phyloP scores from a whole-genome alignment of 2,888 invertebrate species.

The Folsomia manolachei region DNA sequence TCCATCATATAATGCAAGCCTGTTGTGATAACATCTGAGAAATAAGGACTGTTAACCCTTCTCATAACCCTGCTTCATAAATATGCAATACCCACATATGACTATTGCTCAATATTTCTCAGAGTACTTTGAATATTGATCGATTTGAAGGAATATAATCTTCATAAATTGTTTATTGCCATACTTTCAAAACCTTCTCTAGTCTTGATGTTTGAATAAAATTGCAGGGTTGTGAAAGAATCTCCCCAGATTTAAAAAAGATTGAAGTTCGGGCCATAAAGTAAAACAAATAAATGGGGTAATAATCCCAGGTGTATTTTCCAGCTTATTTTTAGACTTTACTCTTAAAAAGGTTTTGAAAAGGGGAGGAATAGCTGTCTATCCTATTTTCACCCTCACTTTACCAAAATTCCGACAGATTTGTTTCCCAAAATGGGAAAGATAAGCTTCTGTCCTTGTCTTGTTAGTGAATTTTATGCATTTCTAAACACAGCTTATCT shows the following conservation, averaged over 20 bases:
- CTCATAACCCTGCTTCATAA: too few relatives aligned
- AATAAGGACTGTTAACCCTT: too few relatives aligned
- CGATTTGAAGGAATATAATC: too few relatives aligned
- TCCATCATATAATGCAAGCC: too few relatives aligned
- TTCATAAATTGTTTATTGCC: too few relatives aligned
- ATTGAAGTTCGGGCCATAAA: background rate
- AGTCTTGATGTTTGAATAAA: too few relatives aligned
- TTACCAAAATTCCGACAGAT: background rate
- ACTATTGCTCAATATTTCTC: too few relatives aligned
- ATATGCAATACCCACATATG: too few relatives aligned
- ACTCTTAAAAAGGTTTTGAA: background rate
- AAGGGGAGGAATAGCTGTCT: too few relatives aligned
- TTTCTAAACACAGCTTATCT: background rate
- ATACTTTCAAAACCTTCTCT: too few relatives aligned
- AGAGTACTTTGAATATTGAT: too few relatives aligned
- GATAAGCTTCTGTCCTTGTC: background rate
- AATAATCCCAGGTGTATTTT: conserved; percentile 8
- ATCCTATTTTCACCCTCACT: background rate
- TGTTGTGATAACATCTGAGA: too few relatives aligned
- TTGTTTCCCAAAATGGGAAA: conserved; percentile 1
- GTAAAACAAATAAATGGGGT: background rate
- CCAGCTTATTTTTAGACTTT: background rate
- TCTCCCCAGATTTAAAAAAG: background rate
- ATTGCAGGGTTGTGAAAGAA: background rate
- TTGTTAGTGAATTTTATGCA: conserved; percentile 3